A percentile compares a stretch with the other conserved stretches of the same genome.
phyloP scores from a whole-genome alignment of 2,888 invertebrate genomes.

The Pristionchus maxplancki region DNA sequence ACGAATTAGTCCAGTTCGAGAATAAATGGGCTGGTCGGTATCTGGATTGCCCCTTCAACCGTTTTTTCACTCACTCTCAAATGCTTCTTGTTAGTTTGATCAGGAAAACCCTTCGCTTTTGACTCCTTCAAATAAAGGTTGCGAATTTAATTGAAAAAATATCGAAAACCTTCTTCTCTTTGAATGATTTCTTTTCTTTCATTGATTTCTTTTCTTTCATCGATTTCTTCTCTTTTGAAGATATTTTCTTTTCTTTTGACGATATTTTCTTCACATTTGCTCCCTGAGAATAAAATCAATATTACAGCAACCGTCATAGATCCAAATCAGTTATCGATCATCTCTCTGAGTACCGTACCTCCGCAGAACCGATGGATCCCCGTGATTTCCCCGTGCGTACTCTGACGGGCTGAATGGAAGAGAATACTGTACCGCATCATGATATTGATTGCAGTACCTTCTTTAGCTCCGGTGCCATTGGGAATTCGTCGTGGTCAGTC shows the following conservation, averaged over 20 bases:
- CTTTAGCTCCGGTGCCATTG: constrained; percentile 34
- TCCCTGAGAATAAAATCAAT: not conserved
- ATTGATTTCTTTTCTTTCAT: not conserved
- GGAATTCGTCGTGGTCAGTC: not conserved
- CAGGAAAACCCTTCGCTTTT: not conserved
- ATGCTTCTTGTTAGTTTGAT: not conserved
- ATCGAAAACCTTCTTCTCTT: not conserved
- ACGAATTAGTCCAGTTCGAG: not conserved
- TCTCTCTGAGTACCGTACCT: constrained; percentile 5
- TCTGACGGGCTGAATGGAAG: not conserved
- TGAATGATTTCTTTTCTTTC: not conserved
- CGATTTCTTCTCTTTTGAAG: not conserved
- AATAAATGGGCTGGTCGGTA: not conserved
- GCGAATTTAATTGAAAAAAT: not conserved
- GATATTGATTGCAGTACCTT: not conserved
- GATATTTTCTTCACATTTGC: constrained; percentile 1
- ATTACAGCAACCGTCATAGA: not conserved
- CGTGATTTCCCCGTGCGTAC: constrained; percentile 20
- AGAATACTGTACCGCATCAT: not conserved
- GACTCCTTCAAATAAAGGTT: not conserved
- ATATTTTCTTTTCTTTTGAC: not conserved
- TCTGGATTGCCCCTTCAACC: not conserved
- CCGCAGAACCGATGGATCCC: not conserved
- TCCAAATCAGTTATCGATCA: not conserved
- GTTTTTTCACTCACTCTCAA: not conserved